A percentile compares a stretch with the other conserved stretches of the same genome.
Conservation (phyloP, 2,888 invertebrate genomes). For the Dryomyza anilis region DNA sequence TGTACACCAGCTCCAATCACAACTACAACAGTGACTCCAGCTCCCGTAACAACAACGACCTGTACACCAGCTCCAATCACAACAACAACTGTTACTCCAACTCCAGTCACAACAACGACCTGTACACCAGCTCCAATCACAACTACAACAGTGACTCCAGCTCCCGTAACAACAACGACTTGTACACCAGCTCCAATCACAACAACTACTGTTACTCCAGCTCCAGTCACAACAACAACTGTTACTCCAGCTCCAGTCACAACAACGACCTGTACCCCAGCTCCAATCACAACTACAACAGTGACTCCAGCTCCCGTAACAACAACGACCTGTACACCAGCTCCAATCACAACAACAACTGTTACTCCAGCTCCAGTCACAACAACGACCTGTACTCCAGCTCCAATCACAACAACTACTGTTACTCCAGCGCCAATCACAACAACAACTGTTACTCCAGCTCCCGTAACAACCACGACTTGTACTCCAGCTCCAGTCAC, state of each 20-base stretch:
- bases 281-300: slow-evolving; percentile 26
- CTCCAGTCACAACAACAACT: neutral
- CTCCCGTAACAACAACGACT: slow-evolving; percentile 5
- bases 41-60: neutral
- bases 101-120: neutral
- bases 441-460: neutral
- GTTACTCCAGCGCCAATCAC: neutral
- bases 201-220: slow-evolving; percentile 7
- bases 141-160: neutral
- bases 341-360: slow-evolving; percentile 23
- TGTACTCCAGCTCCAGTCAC: neutral
- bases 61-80: slow-evolving; percentile 14
- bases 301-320: neutral
- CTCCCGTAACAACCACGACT: neutral
- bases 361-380: slow-evolving; percentile 14
- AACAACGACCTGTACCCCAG: slow-evolving; percentile 14
- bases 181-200: slow-evolving; percentile 14
- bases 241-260: slow-evolving; percentile 23
- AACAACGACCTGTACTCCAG: slow-evolving; percentile 2
- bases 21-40: slow-evolving; percentile 27
- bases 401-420: neutral
- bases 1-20: slow-evolving; percentile 9
- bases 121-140: neutral
- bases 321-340: slow-evolving; percentile 24
- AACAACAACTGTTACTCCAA: slow-evolving; percentile 8